phyloP scores from a whole-genome alignment of 2,888 invertebrate species.

The Amiota minor region DNA sequence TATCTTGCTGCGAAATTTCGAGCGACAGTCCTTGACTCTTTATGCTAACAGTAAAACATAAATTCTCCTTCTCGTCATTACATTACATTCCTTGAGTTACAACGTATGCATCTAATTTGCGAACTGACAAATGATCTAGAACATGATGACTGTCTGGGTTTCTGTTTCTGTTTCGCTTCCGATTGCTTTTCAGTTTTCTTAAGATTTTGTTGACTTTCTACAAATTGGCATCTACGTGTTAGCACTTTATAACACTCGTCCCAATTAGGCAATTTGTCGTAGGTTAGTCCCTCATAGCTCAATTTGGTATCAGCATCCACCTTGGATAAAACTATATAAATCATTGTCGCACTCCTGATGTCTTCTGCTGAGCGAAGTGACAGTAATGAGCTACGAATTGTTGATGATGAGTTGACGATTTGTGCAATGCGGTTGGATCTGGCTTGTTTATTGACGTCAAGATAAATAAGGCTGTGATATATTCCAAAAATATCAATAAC shows the following conservation, averaged over 20 bases:
- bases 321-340: conserved; percentile 11
- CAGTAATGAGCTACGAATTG: not conserved
- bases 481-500: too few species aligned
- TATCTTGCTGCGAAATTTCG: too few species aligned
- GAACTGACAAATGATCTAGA: not conserved
- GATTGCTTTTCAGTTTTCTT: not conserved
- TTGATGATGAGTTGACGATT: not conserved
- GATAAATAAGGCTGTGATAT: not conserved
- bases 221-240: too few species aligned
- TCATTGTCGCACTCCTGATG: conserved; percentile 14
- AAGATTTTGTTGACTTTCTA: too few species aligned
- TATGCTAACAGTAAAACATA: too few species aligned
- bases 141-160: not conserved
- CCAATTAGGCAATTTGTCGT: not conserved
- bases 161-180: not conserved
- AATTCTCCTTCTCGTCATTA: too few species aligned
- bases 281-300: not conserved
- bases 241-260: too few species aligned
- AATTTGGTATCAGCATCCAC: too few species aligned
- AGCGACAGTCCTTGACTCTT: not conserved
- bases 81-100: too few species aligned
- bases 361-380: conserved; percentile 18
- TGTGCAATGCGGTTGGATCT: not conserved
- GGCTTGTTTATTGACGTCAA: not conserved
- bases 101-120: too few species aligned